Conservation (phyloP, 2,888 invertebrate genomes). For the Cerastis rubricosa region DNA sequence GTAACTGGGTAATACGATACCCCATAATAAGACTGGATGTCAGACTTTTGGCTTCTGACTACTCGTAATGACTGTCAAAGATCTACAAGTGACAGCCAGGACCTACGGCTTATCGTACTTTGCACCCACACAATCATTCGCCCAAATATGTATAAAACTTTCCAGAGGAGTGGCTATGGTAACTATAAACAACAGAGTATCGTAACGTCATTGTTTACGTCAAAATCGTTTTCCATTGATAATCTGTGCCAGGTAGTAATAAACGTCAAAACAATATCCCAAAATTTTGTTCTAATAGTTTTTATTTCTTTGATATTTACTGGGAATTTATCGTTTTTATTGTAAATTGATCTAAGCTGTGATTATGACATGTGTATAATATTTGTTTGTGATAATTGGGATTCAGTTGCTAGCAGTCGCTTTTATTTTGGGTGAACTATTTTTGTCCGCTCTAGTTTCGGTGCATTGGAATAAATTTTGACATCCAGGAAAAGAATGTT, state of each 20-base stretch:
- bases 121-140: neutral
- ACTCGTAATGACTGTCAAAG: no score
- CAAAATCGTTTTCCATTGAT: slow-evolving; percentile 50
- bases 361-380: slow-evolving; percentile 58
- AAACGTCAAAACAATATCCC: slow-evolving; percentile 87
- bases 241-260: slow-evolving; percentile 57
- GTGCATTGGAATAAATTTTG: slow-evolving; percentile 88
- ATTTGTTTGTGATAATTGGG: slow-evolving; percentile 51
- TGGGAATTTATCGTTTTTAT: slow-evolving; percentile 50
- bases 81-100: no score
- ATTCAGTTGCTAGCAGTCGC: slow-evolving; percentile 61
- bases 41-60: no score
- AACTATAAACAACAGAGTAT: slow-evolving; percentile 14
- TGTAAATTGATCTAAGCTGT: slow-evolving; percentile 52
- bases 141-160: no score
- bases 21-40: no score
- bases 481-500: slow-evolving; percentile 88
- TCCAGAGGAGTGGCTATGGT: neutral
- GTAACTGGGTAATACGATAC: no score
- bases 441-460: slow-evolving; percentile 89
- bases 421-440: slow-evolving; percentile 89
- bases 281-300: slow-evolving; percentile 81
- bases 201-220: slow-evolving; percentile 45
- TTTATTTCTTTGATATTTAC: slow-evolving; percentile 66
- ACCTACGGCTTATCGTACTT: no score